These are phyloP conservation scores for Cirrhinus mrigala DNA, from an alignment of 2,797 vertebrate species.

Conservation along the genomic window DNA sequence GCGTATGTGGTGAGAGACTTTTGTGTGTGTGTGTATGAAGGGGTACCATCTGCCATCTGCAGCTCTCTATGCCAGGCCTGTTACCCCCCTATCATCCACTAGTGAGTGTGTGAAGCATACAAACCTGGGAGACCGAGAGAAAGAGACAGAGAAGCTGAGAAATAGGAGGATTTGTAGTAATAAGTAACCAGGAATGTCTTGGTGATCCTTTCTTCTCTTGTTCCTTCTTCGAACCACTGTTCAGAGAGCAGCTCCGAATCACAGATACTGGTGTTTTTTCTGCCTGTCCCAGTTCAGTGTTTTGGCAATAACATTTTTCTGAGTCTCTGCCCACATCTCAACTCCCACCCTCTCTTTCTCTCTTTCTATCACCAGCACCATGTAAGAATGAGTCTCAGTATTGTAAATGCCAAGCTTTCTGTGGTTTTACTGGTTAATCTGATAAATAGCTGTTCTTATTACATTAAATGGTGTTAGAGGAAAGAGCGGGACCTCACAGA, in stretches of 20 bases:
- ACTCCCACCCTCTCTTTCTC: constrained; percentile 30
- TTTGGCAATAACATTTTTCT: constrained; percentile 49
- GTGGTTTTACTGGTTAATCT: constrained; percentile 14
- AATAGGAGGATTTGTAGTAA: constrained; percentile 7
- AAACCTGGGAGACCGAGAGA: constrained; percentile 42
- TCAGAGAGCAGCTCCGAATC: constrained; percentile 11
- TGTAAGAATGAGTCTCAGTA: constrained; percentile 11
- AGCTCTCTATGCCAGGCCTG: constrained; percentile 44
- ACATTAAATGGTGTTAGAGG: constrained; percentile 12
- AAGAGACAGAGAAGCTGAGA: not conserved
- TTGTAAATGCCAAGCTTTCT: constrained; percentile 15
- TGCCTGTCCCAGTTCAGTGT: constrained; percentile 37
- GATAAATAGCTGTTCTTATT: not conserved
- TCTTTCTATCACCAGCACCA: not conserved
- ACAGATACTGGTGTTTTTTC: constrained; percentile 30
- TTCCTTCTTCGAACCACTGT: constrained; percentile 22
- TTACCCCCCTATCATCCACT: constrained; percentile 53
- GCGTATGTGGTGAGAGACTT: not conserved
- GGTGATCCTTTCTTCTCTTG: constrained; percentile 15
- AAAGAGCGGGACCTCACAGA: not conserved
- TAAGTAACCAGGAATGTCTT: constrained; percentile 15
- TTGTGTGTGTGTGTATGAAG: constrained; percentile 22
- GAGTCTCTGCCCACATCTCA: constrained; percentile 35
- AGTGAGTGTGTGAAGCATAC: constrained; percentile 53
- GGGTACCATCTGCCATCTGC: constrained; percentile 61